phyloP scores from a whole-genome alignment of 2,888 invertebrate species.

The Ormyrus rosae region DNA sequence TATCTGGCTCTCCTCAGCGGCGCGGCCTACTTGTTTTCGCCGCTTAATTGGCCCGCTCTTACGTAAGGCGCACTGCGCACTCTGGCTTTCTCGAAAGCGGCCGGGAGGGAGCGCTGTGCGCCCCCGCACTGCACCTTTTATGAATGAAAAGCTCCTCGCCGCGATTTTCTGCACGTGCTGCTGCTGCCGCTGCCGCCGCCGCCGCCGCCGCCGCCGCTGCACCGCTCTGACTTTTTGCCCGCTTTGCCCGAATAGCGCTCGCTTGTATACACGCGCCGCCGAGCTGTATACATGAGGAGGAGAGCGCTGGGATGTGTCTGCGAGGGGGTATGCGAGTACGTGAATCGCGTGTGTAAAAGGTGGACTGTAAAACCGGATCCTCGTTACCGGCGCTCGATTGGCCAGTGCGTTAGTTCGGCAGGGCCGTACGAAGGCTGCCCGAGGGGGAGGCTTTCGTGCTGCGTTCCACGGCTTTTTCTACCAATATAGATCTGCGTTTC shows the following conservation, averaged over 20 bases:
- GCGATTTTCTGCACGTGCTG: not conserved
- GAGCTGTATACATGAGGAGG: not conserved
- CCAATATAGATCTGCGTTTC: no score
- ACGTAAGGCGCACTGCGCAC: not conserved
- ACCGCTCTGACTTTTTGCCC: not conserved
- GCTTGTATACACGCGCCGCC: not conserved
- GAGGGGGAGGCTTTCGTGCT: no score
- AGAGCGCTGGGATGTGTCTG: not conserved
- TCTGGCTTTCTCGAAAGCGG: not conserved
- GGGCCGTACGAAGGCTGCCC: constrained; percentile 21
- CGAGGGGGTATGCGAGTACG: not conserved
- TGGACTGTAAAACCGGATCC: constrained; percentile 51
- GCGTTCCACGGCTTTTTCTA: no score
- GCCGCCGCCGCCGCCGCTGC: not conserved
- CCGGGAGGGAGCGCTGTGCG: not conserved
- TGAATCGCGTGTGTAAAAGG: constrained; percentile 42
- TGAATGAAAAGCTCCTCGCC: constrained; percentile 44
- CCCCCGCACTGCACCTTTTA: constrained; percentile 32
- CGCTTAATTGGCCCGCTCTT: not conserved
- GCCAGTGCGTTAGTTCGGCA: constrained; percentile 27
- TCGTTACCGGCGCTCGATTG: constrained; percentile 43
- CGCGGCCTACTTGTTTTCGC: not conserved
- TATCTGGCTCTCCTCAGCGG: no score
- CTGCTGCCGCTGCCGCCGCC: not conserved
- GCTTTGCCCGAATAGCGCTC: no score